These are phyloP conservation scores for Trogon melanurus DNA, from an alignment of 2,113 vertebrate species.

Conservation along the genomic window DNA sequence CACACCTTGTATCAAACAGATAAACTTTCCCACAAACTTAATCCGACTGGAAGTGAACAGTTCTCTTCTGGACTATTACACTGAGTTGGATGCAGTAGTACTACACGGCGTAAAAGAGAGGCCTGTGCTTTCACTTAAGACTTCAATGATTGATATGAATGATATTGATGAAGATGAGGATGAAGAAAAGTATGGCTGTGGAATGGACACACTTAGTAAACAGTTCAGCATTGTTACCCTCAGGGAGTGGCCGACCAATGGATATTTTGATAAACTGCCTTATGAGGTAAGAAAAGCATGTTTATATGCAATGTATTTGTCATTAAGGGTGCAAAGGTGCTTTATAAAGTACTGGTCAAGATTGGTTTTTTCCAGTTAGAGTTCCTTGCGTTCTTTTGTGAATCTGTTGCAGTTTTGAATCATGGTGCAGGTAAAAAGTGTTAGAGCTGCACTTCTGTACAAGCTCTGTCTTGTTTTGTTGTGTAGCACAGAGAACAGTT, in stretches of 20 bases:
- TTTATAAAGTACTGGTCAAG: neutral
- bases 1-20: conserved; percentile 92
- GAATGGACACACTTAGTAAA: conserved; percentile 79
- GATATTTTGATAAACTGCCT: conserved; percentile 96
- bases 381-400: neutral
- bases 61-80: conserved; percentile 95
- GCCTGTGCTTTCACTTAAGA: conserved; percentile 89
- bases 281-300: conserved; percentile 87
- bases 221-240: conserved; percentile 78
- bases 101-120: conserved; percentile 91
- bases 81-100: conserved; percentile 94
- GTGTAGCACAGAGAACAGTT: neutral
- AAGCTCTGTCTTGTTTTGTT: neutral
- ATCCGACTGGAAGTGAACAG: conserved; percentile 96
- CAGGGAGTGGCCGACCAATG: conserved; percentile 84
- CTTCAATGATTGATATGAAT: conserved; percentile 86
- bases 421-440: neutral
- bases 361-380: neutral
- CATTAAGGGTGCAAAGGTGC: neutral
- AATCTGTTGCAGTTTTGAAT: neutral
- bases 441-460: neutral
- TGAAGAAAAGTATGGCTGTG: conserved; percentile 83
- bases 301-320: neutral
- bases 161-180: conserved; percentile 91
- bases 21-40: conserved; percentile 93